Base-by-base conservation (phyloP, 2,797 vertebrate genomes). In the Onychomys arenicola region DNA sequence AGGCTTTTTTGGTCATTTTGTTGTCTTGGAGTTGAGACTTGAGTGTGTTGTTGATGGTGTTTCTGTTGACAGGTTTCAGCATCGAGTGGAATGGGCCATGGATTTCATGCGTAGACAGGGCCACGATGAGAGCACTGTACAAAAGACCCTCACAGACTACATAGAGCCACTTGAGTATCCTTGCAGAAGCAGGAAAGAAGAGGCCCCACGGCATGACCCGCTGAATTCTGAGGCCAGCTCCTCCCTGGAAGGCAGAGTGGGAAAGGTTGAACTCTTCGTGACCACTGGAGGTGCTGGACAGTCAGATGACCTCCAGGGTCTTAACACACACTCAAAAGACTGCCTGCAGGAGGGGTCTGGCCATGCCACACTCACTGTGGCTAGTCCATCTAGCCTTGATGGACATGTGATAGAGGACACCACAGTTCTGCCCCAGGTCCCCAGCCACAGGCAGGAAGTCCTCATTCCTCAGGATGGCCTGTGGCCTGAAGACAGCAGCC, bases 1-100 rank as follows among this genome's bases (percentile, higher is more conserved):
- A n/a, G 80, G 10, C 16, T n/a, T 61, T 85, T 40, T 78, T 52
- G 4, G 52, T 8, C 37, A 32, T 52, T 88, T 61, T 94, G 0
- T 69, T 88, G 40, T 55, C 43, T 23, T 21, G 19, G 32, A 63
- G 43, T 14, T 19, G 4, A 85, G 57, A 77, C 81, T 69, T 9
- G 11, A 27, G 4, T 34, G 16, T 29, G 5, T 63, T n/a, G 14
- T 52, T 75, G 14, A 59, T 2, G 3, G 19, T 75, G 67, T 67
- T 86, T 88, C 85, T 46, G 0, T 95, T 80, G 34, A 5, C 97
- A 99, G 99, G 98, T 99, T 99, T 87, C 98, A 98, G 71, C 97
- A 96, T 91, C 98, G 98, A 9, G 96, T 99, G 27, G 95, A 98
- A 49, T 99, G 99, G 99, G 99, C 99, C 0, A 97, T 95, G 85